Evolutionary conservation across 1,140 invertebrate species (phyloP), one percentile per base, ranked within the genome.

Genomic region (Drosophila truncata): DNA sequence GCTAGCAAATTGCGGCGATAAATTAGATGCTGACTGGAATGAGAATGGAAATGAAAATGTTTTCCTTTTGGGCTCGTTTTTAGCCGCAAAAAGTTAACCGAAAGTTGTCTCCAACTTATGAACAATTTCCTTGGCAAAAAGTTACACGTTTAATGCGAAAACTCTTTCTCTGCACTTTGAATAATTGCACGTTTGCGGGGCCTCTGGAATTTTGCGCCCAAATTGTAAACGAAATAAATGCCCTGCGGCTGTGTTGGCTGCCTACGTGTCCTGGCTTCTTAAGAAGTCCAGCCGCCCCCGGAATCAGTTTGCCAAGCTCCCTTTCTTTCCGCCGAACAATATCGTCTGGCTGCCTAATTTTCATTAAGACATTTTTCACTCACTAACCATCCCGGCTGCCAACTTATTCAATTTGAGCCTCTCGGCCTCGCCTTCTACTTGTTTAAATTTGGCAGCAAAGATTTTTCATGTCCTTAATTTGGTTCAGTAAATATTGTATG

Each of bases 111-210:
- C 62, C 58, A 52, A 65, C 67, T 74, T 50, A 79, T 87, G 84
- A 86, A 57, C 52, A 79, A 87, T 82, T 82, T 82, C 59, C 61
- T 31, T 49, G 44, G 13, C 27, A 14, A 41, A 82, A 87, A 67
- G 73, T 79, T 79, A 47, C 75, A 79, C 80, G 72, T 81, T 77
- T 60, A 72, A 73, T 73, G 70, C 46, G 4, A 61, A 64, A 79
- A 80, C 83, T 87, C 64, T 66, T 60, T 77, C 62, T 75, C 59
- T 78, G 80, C 69, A 86, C 82, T 86, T 82, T 86, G 82, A 86
- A 86, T 86, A 86, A 86, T 86, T 87, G 84, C 80, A 86, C 83
- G 82, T 82, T 60, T 76, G 64, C 20, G 20, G 50, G 57, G 50
- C 60, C 35, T 27, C 3, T 25, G 57, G 57, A 37, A 55, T 55